phyloP scores from a whole-genome alignment of 2,797 vertebrate species.

The Carduelis carduelis region DNA sequence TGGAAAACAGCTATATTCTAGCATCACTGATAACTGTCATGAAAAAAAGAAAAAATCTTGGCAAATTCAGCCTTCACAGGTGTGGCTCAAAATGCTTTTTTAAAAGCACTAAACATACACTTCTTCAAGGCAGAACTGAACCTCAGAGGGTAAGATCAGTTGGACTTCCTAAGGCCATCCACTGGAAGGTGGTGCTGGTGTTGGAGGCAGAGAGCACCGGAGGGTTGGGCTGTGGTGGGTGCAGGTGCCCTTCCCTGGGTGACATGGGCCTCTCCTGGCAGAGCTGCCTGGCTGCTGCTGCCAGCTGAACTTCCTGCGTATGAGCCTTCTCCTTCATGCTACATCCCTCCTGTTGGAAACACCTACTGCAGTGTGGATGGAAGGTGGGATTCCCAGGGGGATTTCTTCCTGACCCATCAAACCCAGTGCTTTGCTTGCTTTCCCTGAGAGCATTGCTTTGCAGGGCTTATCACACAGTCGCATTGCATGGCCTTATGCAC shows the following conservation, averaged over 20 bases:
- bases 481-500: not conserved
- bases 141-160: not conserved
- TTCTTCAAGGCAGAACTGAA: not conserved
- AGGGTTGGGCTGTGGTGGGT: not conserved
- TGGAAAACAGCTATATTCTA: conserved; percentile 42
- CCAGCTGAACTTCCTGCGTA: not conserved
- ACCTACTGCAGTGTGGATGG: not conserved
- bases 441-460: not conserved
- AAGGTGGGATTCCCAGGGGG: not conserved
- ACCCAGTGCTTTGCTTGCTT: not conserved
- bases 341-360: not conserved
- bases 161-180: not conserved
- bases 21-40: conserved; percentile 39
- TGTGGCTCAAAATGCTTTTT: not conserved
- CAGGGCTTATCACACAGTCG: not conserved
- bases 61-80: conserved; percentile 3
- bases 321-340: not conserved
- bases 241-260: not conserved
- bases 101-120: not conserved
- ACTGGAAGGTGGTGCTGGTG: fast-evolving
- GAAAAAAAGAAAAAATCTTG: not conserved
- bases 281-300: not conserved
- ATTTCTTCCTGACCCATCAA: not conserved
- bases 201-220: not conserved
- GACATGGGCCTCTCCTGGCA: not conserved